Evolutionary conservation across 2,888 invertebrate genomes (phyloP), one percentile per base, ranked within the genome.

Genomic region (Drosophila kokeensis): DNA sequence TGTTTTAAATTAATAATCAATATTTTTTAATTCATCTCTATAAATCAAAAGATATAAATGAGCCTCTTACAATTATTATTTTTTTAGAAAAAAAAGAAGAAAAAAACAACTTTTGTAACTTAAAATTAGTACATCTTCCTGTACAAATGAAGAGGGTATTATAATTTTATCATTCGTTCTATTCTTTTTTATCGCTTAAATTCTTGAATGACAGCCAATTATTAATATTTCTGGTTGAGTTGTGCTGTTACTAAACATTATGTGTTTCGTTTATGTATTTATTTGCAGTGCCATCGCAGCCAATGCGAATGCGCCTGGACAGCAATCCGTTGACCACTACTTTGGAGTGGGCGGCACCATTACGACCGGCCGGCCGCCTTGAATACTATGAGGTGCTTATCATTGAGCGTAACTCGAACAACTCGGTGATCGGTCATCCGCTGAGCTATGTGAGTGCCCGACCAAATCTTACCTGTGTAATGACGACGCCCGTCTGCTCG

Each of bases 311-410:
- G n/a, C 34, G 53, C 45, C 27, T 73, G 21, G 60, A 76, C 54
- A 67, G 73, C 67, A 79, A 74, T 32, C 72, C 79, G 42, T 73
- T 73, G 52, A 85, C 70, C 48, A 75, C 81, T 0, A 78, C 89
- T 4, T 65, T 87, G 45, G 63, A 87, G 40, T 96, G 96, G 96
- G 86, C 92, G 5, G 90, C 89, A 50, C 95, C 95, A 7, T 75
- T 82, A 24, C 87, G 89, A 50, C 93, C 94, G 29, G 94, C 94
- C 11, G 95, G 95, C 3, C 94, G 93, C 24, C 89, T 95, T 1
- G 94, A 95, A 74, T 93, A 92, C 53, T 96, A 95, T 85, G 94
- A 95, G 92, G 92, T 96, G 45, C 66, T 73, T 4, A 81, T 92
- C 4, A 73, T 57, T 15, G 62, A 91, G 63, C n/a, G 62, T 63